These are phyloP conservation scores for Crossocerus cetratus DNA, from an alignment of 2,888 invertebrate species.

Conservation along the genomic window DNA sequence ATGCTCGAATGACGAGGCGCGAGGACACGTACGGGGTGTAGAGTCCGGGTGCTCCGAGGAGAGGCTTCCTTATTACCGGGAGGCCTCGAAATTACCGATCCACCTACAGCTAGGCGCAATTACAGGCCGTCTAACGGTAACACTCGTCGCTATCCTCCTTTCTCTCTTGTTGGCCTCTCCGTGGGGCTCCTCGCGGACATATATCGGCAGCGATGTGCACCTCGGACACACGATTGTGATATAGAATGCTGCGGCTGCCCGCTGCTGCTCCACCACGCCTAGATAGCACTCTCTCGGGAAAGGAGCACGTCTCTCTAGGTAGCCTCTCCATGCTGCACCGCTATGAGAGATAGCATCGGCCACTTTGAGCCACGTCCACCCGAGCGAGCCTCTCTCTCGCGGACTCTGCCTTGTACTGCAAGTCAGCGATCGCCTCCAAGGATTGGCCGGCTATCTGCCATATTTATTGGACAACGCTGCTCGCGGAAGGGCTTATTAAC, in stretches of 20 bases:
- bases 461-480: constrained; percentile 1
- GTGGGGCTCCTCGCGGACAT: not conserved
- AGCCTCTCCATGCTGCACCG: not conserved
- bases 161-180: constrained; percentile 28
- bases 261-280: not conserved
- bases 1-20: too few species aligned
- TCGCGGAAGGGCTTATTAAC: constrained; percentile 9
- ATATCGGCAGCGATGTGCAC: not conserved
- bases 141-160: constrained; percentile 23
- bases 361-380: not conserved
- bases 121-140: constrained; percentile 38
- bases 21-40: too few species aligned
- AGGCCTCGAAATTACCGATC: constrained; percentile 27
- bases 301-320: too few species aligned
- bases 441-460: not conserved
- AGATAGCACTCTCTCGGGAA: not conserved
- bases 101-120: constrained; percentile 22
- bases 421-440: constrained; percentile 4
- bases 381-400: not conserved
- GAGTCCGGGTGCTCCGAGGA: too few species aligned
- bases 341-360: constrained; percentile 1
- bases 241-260: too few species aligned
- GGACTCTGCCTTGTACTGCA: not conserved
- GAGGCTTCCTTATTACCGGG: not conserved
- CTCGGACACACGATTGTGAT: too few species aligned